Evolutionary conservation across 2,797 vertebrate species (phyloP).

Genomic region (Lophius americanus): DNA sequence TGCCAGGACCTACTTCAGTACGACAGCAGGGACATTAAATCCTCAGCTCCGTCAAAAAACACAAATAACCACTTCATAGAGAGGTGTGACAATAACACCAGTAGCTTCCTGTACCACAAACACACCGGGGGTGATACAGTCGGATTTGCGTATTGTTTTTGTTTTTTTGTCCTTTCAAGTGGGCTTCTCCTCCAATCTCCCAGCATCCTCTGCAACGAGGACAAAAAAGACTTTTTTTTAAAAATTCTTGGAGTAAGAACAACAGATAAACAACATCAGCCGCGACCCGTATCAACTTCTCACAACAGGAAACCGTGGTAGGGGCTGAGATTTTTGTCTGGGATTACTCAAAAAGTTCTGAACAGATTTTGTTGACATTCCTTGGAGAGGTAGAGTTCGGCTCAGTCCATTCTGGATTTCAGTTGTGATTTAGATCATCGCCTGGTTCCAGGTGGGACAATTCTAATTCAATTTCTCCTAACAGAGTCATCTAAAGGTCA

Average conservation of each 20-base stretch:
- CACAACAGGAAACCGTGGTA: no score
- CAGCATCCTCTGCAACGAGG: constrained; percentile 12
- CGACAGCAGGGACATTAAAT: constrained; percentile 18
- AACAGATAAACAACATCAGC: not conserved
- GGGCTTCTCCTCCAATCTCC: constrained; percentile 10
- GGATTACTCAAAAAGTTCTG: not conserved
- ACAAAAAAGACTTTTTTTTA: constrained; percentile 7
- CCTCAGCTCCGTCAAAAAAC: constrained; percentile 31
- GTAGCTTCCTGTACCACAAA: constrained; percentile 24
- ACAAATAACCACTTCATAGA: constrained; percentile 31
- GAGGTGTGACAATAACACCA: constrained; percentile 37
- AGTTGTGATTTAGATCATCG: no score
- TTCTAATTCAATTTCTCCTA: no score
- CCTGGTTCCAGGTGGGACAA: no score
- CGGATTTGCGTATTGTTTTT: constrained; percentile 7
- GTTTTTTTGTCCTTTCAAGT: not conserved
- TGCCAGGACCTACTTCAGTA: not conserved
- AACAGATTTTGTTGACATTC: no score
- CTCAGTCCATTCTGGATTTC: no score
- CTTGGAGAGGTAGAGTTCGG: no score
- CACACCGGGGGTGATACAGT: constrained; percentile 28
- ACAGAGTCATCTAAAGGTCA: no score
- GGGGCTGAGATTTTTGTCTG: not conserved
- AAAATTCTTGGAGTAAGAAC: not conserved
- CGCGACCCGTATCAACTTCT: not conserved